phyloP scores from a whole-genome alignment of 2,113 vertebrate genomes.

The Sceloporus undulatus region DNA sequence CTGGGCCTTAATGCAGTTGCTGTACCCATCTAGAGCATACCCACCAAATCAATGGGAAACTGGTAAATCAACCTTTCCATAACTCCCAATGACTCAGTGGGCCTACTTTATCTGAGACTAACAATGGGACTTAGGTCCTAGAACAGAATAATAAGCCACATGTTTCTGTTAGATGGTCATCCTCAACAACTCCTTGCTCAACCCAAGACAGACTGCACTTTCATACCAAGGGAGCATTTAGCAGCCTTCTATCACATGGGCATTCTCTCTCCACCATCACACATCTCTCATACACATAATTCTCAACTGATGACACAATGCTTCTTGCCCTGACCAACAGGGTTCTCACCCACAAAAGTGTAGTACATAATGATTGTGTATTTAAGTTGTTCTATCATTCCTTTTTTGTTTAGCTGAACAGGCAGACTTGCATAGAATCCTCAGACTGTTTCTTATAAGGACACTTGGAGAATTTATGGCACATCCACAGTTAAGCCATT shows the following conservation, averaged over 20 bases:
- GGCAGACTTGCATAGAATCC: not conserved
- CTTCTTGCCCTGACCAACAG: not conserved
- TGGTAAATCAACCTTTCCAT: too few species aligned
- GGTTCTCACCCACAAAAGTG: not conserved
- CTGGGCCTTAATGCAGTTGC: too few species aligned
- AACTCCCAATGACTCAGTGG: too few species aligned
- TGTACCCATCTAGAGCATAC: too few species aligned
- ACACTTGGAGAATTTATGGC: not conserved
- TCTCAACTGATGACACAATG: not conserved
- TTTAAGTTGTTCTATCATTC: not conserved
- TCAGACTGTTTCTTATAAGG: not conserved
- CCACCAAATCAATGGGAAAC: too few species aligned
- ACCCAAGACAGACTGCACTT: not conserved
- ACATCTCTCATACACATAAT: not conserved
- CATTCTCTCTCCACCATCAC: not conserved
- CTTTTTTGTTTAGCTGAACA: not conserved
- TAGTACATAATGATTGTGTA: not conserved
- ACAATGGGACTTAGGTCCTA: too few species aligned
- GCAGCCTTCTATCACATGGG: not conserved
- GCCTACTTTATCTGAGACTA: too few species aligned
- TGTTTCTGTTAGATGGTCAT: not conserved
- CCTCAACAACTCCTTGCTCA: not conserved
- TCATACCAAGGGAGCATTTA: not conserved
- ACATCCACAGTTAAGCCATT: not conserved
- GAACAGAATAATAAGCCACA: not conserved